A percentile compares a stretch with the other conserved stretches of the same genome.
Conservation (phyloP, 2,113 vertebrate genomes). For the Leptodactylus fuscus region DNA sequence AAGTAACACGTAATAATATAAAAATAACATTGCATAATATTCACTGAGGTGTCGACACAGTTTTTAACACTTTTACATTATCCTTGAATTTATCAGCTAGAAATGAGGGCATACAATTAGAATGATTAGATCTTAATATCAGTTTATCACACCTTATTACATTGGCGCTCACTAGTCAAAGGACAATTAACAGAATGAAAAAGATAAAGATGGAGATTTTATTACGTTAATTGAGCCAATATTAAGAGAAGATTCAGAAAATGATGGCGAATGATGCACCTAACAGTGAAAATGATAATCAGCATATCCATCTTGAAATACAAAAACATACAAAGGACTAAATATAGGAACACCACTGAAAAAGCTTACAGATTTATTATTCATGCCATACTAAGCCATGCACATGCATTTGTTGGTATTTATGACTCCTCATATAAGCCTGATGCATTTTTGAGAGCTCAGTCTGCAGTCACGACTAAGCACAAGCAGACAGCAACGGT, state of each 20-base stretch:
- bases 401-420: slow-evolving; percentile 27
- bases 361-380: neutral
- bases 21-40: neutral
- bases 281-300: neutral
- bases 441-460: neutral
- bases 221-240: neutral
- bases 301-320: neutral
- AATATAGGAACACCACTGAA: neutral
- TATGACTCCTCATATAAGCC: neutral
- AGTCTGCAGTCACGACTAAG: slow-evolving; percentile 20
- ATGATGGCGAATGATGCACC: neutral
- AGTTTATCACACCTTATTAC: neutral
- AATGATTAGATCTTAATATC: neutral
- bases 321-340: neutral
- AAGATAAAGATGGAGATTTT: neutral
- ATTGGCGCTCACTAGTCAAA: neutral
- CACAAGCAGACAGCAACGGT: slow-evolving; percentile 7
- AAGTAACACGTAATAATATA: neutral
- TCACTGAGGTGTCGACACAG: neutral
- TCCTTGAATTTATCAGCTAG: neutral
- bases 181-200: neutral
- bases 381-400: slow-evolving; percentile 40
- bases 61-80: neutral
- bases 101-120: neutral
- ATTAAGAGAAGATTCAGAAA: neutral